Percentiles rank a stretch among this genome's conserved stretches.
Conservation (phyloP, 2,113 vertebrate genomes). For the Pedetes capensis region DNA sequence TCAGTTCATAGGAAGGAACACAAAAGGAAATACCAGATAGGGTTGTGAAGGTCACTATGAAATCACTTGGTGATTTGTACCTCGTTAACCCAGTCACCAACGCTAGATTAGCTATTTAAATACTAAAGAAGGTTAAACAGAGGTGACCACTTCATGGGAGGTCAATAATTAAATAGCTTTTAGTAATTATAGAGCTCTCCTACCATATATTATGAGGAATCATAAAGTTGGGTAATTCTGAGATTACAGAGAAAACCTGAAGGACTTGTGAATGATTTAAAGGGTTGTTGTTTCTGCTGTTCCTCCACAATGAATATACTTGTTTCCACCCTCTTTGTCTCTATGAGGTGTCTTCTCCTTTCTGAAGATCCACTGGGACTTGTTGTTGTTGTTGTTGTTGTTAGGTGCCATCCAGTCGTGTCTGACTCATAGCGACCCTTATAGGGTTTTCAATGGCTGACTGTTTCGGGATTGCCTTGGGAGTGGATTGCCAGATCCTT, state of each 20-base stretch:
- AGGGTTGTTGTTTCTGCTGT: neutral
- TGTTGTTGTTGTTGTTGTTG: no score
- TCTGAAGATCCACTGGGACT: neutral
- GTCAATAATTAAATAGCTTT: neutral
- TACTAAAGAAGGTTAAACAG: constrained; percentile 36
- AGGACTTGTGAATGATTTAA: neutral
- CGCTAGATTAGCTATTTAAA: constrained; percentile 77
- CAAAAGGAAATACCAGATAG: constrained; percentile 21
- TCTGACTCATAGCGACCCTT: no score
- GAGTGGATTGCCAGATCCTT: no score
- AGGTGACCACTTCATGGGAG: neutral
- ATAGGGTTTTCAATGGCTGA: no score
- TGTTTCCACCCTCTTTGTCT: neutral
- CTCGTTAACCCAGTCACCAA: neutral
- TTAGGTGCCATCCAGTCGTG: no score
- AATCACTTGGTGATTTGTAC: neutral
- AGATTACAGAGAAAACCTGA: neutral
- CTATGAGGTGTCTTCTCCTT: neutral
- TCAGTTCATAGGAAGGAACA: neutral
- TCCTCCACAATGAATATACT: neutral
- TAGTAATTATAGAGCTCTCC: neutral
- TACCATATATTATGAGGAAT: neutral
- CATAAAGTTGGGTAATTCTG: neutral
- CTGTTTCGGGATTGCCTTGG: no score
- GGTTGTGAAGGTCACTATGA: constrained; percentile 52